Base-by-base conservation (phyloP, 1,140 invertebrate genomes). In the Drosophila obscura region DNA sequence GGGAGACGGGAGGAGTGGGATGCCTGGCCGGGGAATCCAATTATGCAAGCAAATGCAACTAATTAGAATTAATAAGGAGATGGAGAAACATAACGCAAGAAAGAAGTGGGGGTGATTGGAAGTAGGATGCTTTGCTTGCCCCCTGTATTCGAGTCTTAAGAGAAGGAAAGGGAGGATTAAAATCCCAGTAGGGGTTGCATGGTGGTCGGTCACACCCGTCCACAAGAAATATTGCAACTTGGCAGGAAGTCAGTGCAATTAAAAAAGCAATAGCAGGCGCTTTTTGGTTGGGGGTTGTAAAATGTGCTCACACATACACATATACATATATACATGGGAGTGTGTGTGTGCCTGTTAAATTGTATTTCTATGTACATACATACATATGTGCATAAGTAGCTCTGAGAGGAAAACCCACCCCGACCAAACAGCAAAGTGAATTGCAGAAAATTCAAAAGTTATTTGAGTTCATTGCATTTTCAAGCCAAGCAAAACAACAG, bases 401-500 rank as follows among this genome's bases (percentile, higher is more conserved):
- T 80, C 73, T 71, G 58, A 73, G 65, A 75, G 79, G 64, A 77
- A 82, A 82, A 81, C 80, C 83, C 80, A 81, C 83, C 83, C 83
- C 75, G 59, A 68, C 44, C 59, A 66, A 57, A 74, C 69, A 58
- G 76, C 74, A 66, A 88, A 88, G 72, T 88, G 66, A 88, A 88
- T 88, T 88, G 83, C 83, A 88, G 83, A 76, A 88, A 88, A 88
- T 88, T 88, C 83, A 88, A 88, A 90, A 89, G 84, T 89, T 89
- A 89, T 89, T 90, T 85, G 87, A 90, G 87, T 90, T 90, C 87
- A 90, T 90, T 90, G 87, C 87, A 90, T 90, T 90, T 90, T 85
- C 85, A 82, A 90, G 75, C 79, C 68, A 87, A 78, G 67, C 79
- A 82, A 82, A 82, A 75, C 80, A 89, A 80, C 65, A 84, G 73